Base-by-base conservation (phyloP, 2,113 vertebrate species). In the Lontra canadensis region DNA sequence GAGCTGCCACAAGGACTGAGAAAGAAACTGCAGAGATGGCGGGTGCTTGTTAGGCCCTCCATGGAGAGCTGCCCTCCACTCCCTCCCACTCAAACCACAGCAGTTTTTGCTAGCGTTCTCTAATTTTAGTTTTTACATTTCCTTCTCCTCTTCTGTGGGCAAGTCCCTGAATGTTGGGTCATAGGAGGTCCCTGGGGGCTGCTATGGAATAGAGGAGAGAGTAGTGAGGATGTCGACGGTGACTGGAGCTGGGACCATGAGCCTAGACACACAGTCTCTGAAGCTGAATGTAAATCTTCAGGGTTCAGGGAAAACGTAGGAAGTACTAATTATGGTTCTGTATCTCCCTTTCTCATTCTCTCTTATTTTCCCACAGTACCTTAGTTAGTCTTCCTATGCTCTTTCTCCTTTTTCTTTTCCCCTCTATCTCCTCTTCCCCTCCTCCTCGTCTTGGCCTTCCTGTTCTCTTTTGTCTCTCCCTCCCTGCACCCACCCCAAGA, bases 361-460 rank as follows among this genome's bases (percentile, higher is more conserved):
- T 6, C 44, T 74, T 8, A 39, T 49, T 92, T 71, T 36, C 14
- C 29, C 4, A 52, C 78, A 47, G 6, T 25, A 61, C 18, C 63
- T 1, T 78, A 55, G 26, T 39, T 83, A 55, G 29, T 39, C 59
- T 42, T 69, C 17, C 39, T 76, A 44, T 39, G 31, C 2, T 34
- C 10, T 47, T 36, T n/a, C 4, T 92, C 6, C 36, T 0, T 29
- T 73, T 59, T 67, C 81, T 23, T 20, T 17, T 39, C 12, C 1
- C 36, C 18, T 49, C n/a, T 7, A 2, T 12, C 49, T 3, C 6
- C 2, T 11, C 63, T 9, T 14, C 15, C 5, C 7, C 0, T 11
- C 10, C 44, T 7, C 1, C 55, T 10, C 3, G 47, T 6, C 6
- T 10, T 31, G 13, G 7, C 3, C 18, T 8, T 2, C 9, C 12